Conservation (phyloP, 2,113 vertebrate species). For the Agapornis roseicollis region DNA sequence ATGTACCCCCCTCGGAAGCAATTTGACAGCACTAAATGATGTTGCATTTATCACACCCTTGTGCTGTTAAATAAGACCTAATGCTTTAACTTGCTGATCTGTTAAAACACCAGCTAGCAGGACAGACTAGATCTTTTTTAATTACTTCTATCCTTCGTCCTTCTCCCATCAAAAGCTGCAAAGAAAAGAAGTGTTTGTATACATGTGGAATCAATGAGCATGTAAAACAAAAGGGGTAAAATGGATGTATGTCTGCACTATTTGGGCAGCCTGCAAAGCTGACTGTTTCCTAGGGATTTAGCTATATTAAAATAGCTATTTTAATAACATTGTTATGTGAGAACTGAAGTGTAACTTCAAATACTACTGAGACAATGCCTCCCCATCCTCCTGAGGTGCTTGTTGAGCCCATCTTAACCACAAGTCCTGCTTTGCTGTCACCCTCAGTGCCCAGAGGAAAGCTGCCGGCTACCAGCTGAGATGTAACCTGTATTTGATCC, state of each 20-base stretch:
- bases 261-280: not conserved
- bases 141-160: not conserved
- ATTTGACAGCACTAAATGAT: accelerated
- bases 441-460: not conserved
- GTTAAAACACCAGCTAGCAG: not conserved
- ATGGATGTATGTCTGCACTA: not conserved
- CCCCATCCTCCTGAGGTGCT: not conserved
- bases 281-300: not conserved
- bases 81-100: not conserved
- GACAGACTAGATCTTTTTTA: not conserved
- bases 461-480: not conserved
- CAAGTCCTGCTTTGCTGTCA: not conserved
- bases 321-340: not conserved
- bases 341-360: not conserved
- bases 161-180: not conserved
- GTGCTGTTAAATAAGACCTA: not conserved
- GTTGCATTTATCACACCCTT: not conserved
- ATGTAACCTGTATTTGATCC: not conserved
- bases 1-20: not conserved
- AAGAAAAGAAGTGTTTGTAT: not conserved
- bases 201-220: not conserved
- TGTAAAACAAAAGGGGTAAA: not conserved
- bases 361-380: not conserved
- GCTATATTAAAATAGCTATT: not conserved
- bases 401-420: not conserved